Evolutionary conservation across 2,797 vertebrate species (phyloP), one percentile per base, ranked within the genome.

Genomic region (Coranthus polyacanthus): DNA sequence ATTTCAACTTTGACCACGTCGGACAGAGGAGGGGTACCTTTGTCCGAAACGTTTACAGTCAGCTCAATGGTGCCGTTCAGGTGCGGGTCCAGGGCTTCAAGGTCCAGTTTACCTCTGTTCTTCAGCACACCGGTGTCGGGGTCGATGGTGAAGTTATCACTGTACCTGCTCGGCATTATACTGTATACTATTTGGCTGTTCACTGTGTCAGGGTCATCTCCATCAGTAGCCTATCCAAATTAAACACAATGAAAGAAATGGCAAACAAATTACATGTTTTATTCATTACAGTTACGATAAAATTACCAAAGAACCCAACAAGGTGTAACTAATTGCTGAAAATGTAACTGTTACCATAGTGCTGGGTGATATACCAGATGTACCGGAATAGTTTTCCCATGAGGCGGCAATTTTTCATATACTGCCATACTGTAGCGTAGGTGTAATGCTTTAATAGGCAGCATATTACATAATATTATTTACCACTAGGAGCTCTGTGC

Each of bases 121-220:
- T 0, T 83, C 61, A 99, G 82, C 41, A 91, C 15, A 3, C 96
- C 96, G 0, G 83, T 91, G 29, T 57, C 0, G 0, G 43, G 9
- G 7, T 95, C 8, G 42, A 98, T 90, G 16, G 92, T 96, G 83
- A 99, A 98, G 85, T 95, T 95, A 17, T 18, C 2, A 12, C 94
- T 97, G 83, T 93, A 95, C 0, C 0, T 4, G 38, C 93, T 88
- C 0, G 84, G 78, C n/a, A 83, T 7, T 11, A 99, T 94, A 41
- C 0, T 63, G 72, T 82, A 99, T 36, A 85, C 36, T 46, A 99
- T 47, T 34, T 69, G 0, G n/a, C 95, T 97, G 88, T 99, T 98
- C 43, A 0, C 9, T 12, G 82, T 95, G 1, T 1, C 34, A 1
- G 91, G 80, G 5, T 97, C 87, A 0, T 99, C 98, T 0, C 82